phyloP scores from a whole-genome alignment of 2,113 vertebrate genomes.

The Erpornis zantholeuca region DNA sequence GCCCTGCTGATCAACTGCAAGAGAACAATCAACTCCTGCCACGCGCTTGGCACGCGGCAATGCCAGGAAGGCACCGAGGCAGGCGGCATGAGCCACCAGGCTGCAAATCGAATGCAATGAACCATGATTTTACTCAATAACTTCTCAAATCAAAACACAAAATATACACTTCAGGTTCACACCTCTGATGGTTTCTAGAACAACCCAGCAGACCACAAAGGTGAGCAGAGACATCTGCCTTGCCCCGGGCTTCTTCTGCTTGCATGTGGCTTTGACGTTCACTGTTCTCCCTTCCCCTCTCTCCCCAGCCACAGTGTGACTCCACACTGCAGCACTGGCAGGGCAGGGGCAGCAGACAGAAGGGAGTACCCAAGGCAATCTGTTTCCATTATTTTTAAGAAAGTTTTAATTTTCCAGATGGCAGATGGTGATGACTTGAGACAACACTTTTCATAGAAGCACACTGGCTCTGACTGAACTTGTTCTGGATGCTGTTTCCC shows the following conservation, averaged over 20 bases:
- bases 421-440: background rate
- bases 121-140: conserved; percentile 14
- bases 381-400: background rate
- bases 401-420: background rate
- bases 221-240: background rate
- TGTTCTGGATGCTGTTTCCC: background rate
- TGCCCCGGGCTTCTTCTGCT: background rate
- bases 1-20: conserved; percentile 36
- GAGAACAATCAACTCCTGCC: conserved; percentile 33
- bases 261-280: background rate
- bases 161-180: background rate
- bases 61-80: conserved; percentile 26
- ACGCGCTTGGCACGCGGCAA: background rate
- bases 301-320: background rate
- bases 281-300: background rate
- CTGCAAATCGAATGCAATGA: conserved; percentile 32
- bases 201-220: background rate
- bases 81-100: conserved; percentile 11
- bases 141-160: conserved; percentile 43
- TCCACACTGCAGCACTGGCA: background rate
- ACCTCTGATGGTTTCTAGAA: background rate
- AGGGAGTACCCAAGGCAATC: background rate
- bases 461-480: background rate
- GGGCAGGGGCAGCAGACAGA: background rate
- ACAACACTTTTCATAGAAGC: background rate